Evolutionary conservation across 2,797 vertebrate genomes (phyloP).

Genomic region (Tachyglossus aculeatus): DNA sequence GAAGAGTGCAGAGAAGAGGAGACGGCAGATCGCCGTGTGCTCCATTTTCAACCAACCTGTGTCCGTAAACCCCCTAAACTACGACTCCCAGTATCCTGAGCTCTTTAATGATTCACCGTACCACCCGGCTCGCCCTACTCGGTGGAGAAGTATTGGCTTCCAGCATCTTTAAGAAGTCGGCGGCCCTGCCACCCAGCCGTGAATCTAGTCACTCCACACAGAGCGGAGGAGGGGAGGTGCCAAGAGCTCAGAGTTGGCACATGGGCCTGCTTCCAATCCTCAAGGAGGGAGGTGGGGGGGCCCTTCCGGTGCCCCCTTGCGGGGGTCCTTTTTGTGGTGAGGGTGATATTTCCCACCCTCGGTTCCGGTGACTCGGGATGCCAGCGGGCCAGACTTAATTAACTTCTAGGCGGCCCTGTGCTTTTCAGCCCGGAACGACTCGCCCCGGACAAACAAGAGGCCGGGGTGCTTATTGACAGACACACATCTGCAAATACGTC

Average conservation of each 20-base stretch:
- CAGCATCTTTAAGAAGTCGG: background rate
- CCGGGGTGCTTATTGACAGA: conserved; percentile 54
- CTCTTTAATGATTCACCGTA: background rate
- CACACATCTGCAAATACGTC: conserved; percentile 67
- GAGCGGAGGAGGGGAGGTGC: conserved; percentile 10
- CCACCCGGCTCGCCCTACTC: background rate
- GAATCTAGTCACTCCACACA: conserved; percentile 37
- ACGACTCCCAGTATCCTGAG: background rate
- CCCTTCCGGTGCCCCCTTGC: conserved; percentile 10
- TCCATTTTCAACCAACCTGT: background rate
- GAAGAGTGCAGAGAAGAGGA: background rate
- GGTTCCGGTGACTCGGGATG: conserved; percentile 59
- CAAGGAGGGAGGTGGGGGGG: background rate
- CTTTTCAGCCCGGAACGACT: conserved; percentile 61
- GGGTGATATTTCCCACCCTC: conserved; percentile 45
- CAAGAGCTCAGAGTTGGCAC: conserved; percentile 45
- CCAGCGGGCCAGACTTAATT: conserved; percentile 62
- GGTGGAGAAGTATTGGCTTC: background rate
- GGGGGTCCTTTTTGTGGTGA: conserved; percentile 37
- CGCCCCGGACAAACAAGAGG: conserved; percentile 61
- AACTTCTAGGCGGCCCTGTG: conserved; percentile 52
- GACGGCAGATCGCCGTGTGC: background rate
- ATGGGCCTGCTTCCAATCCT: conserved; percentile 9
- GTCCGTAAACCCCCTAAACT: background rate
- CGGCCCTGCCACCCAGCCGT: background rate